Base-by-base conservation (phyloP, 1,140 invertebrate species). In the Hylaeus anthracinus region DNA sequence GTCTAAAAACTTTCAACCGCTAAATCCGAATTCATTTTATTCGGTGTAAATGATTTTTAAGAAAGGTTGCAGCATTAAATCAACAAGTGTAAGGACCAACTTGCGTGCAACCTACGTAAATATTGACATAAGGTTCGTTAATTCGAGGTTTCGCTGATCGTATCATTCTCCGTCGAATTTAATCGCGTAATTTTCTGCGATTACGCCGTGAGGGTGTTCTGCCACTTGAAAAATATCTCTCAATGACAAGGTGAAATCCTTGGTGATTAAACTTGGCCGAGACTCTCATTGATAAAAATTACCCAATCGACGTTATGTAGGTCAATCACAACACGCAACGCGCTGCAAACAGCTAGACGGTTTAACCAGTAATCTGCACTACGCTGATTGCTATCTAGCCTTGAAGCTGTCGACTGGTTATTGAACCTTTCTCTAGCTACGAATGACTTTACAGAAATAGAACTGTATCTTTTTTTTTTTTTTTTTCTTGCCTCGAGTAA, bases 291-390 rank as follows among this genome's bases (percentile, higher is more conserved):
- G 78, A 8, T 77, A 86, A 81, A 71, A 71, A 77, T 84, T 77
- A 84, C 58, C 43, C 73, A 89, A 88, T 88, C 61, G 83, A 86
- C 83, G 72, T 56, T 82, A 90, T 89, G 61, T 90, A 89, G 89
- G 88, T 90, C 89, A 86, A 72, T 85, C 88, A 81, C 72, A 56
- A 43, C 61, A 73, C 53, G 55, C 56, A 65, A 72, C 76, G 72
- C 83, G 73, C 72, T 85, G 67, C 43, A 53, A 79, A 70, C 66
- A 60, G 15, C 37, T 75, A 75, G 48, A 43, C 66, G 26, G 41
- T 83, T 2, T 48, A 12, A 58, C 15, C 60, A 56, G 37, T n/a
- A 12, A 53, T 77, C 9, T 15, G 70, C 15, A 61, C 65, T 75
- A 55, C 15, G 61, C 9, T 72, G 63, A 82, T 63, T 61, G 63